Evolutionary conservation across 2,797 vertebrate genomes (phyloP).

Genomic region (Caiman crocodilus): DNA sequence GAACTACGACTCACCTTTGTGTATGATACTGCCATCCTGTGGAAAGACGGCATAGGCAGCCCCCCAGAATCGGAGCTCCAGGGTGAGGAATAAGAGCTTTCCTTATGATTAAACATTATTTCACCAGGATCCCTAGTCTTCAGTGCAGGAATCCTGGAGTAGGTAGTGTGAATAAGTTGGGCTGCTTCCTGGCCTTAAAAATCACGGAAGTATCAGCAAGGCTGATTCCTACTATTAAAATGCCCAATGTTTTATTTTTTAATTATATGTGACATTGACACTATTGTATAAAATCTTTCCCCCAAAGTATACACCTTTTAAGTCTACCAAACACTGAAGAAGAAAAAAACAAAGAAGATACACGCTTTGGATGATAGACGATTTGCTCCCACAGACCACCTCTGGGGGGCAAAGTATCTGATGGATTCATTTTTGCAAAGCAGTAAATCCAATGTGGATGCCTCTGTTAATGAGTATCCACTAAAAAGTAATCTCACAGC

Average conservation of each 20-base stretch:
- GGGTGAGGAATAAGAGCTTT: slow-evolving; percentile 69
- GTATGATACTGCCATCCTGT: slow-evolving; percentile 88
- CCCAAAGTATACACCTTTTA: background rate
- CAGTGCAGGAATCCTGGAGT: background rate
- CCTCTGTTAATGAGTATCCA: background rate
- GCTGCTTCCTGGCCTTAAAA: background rate
- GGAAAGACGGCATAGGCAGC: slow-evolving; percentile 89
- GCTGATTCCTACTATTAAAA: background rate
- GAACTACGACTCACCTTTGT: slow-evolving; percentile 89
- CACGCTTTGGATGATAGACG: too few species aligned
- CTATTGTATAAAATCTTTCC: background rate
- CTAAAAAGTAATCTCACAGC: background rate
- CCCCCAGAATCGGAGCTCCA: slow-evolving; percentile 88
- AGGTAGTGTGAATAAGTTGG: rapidly evolving
- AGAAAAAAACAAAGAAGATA: background rate
- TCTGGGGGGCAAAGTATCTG: background rate
- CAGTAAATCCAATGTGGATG: rapidly evolving
- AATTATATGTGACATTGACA: background rate
- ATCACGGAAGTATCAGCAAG: background rate
- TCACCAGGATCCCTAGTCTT: rapidly evolving
- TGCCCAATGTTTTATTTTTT: background rate
- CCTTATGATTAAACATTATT: background rate
- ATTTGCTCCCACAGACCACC: background rate
- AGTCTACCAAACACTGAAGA: background rate
- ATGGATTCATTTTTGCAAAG: background rate